Evolutionary conservation across 2,113 vertebrate genomes (phyloP).

Genomic region (Notothenia rossii): DNA sequence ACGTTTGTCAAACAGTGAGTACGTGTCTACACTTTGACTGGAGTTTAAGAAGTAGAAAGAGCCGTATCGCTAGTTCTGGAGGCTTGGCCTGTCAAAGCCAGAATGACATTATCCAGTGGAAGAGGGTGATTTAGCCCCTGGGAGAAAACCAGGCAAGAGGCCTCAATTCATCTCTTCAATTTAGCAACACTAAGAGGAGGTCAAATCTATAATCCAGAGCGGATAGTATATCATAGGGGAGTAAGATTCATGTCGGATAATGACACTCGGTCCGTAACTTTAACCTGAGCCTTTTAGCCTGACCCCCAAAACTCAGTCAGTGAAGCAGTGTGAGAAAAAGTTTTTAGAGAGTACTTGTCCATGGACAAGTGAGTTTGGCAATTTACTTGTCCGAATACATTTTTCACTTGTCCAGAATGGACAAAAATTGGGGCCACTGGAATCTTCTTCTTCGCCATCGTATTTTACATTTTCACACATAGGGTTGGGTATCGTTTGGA

Average conservation of each 20-base stretch:
- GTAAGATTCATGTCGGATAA: constrained; percentile 66
- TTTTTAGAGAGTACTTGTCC: no score
- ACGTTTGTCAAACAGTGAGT: constrained; percentile 15
- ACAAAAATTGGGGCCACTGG: no score
- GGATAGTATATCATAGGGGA: constrained; percentile 71
- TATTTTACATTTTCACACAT: no score
- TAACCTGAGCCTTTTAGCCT: constrained; percentile 48
- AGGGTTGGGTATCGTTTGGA: no score
- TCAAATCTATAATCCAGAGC: constrained; percentile 73
- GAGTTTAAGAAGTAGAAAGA: constrained; percentile 15
- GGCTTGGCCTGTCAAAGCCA: constrained; percentile 57
- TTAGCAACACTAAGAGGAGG: constrained; percentile 56
- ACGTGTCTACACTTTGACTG: not conserved
- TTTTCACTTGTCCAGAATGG: no score
- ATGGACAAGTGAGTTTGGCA: no score
- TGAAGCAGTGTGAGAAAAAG: no score
- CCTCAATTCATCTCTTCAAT: constrained; percentile 65
- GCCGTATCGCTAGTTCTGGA: constrained; percentile 29
- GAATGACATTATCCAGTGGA: constrained; percentile 67
- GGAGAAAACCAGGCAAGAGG: constrained; percentile 54
- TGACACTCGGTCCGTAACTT: constrained; percentile 59
- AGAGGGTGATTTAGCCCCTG: constrained; percentile 48
- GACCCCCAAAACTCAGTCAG: constrained; percentile 40
- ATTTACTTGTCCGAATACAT: no score
- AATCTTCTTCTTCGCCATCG: no score